Evolutionary conservation across 1,140 invertebrate genomes (phyloP).

Genomic region (Dryas iulia): DNA sequence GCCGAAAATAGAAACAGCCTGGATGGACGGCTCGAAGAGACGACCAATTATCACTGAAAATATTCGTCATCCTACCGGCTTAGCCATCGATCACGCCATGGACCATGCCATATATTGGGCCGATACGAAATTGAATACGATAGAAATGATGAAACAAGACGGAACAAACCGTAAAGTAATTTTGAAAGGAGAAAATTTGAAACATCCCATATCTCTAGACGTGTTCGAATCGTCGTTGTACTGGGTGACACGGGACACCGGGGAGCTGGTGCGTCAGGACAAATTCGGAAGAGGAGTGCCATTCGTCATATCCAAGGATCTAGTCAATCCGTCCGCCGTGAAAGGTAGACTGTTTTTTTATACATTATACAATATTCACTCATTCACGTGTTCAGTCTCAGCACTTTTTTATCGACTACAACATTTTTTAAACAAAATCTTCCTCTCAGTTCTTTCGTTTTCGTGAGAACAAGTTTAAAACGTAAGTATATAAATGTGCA

Average conservation of each 20-base stretch:
- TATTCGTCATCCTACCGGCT: constrained; percentile 91
- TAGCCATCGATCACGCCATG: constrained; percentile 95
- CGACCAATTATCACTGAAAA: constrained; percentile 88
- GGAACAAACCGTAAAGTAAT: constrained; percentile 89
- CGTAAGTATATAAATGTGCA: too few species aligned
- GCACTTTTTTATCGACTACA: too few species aligned
- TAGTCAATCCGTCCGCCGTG: constrained; percentile 91
- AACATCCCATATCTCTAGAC: constrained; percentile 93
- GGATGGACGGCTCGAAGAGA: constrained; percentile 97
- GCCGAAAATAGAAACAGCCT: constrained; percentile 93
- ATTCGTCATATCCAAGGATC: constrained; percentile 87
- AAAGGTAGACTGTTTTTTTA: constrained; percentile 85
- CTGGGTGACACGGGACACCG: constrained; percentile 92
- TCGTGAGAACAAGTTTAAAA: too few species aligned
- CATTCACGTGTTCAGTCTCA: too few species aligned
- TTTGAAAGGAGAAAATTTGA: constrained; percentile 85
- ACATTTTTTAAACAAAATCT: too few species aligned
- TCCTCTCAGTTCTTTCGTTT: too few species aligned
- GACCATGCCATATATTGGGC: constrained; percentile 96
- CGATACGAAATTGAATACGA: constrained; percentile 95
- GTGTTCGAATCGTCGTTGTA: constrained; percentile 95
- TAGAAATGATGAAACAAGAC: constrained; percentile 93
- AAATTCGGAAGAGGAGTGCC: constrained; percentile 98
- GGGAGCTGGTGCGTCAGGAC: constrained; percentile 92
- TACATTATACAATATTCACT: too few species aligned